Evolutionary conservation across 2,797 vertebrate species (phyloP).

Genomic region (Otolemur crassicaudatus): DNA sequence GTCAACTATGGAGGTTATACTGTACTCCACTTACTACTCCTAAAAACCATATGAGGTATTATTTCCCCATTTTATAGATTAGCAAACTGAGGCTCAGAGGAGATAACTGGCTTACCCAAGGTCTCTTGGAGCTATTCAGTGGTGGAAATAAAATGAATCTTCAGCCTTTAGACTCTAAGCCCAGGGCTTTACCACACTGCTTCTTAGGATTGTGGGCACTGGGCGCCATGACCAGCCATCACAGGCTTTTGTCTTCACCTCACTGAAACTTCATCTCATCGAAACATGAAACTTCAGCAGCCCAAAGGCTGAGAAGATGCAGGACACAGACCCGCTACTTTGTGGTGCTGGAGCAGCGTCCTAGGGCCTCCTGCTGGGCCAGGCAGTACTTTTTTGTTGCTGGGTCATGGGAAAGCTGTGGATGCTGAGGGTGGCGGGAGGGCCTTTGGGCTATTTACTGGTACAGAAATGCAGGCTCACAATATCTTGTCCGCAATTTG

Average conservation of each 20-base stretch:
- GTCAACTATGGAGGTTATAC: too few species aligned
- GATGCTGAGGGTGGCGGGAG: background rate
- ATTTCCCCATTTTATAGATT: background rate
- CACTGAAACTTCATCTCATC: background rate
- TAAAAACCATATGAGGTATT: background rate
- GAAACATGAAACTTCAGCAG: background rate
- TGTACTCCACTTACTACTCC: background rate
- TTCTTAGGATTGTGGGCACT: background rate
- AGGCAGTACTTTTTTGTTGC: background rate
- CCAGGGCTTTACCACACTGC: background rate
- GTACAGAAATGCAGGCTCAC: background rate
- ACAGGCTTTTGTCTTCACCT: fast-evolving
- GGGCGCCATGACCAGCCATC: background rate
- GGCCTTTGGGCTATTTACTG: background rate
- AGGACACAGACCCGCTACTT: too few species aligned
- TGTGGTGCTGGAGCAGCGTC: background rate
- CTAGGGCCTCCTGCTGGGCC: background rate
- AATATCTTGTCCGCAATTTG: background rate
- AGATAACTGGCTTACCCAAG: background rate
- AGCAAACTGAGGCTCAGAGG: slow-evolving; percentile 25
- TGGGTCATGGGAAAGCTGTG: fast-evolving
- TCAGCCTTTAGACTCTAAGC: background rate
- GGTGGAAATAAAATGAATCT: background rate
- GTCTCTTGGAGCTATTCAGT: background rate
- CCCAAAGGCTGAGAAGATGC: background rate